Evolutionary conservation across 2,888 invertebrate species (phyloP).

Genomic region (Heliconius ismenius): DNA sequence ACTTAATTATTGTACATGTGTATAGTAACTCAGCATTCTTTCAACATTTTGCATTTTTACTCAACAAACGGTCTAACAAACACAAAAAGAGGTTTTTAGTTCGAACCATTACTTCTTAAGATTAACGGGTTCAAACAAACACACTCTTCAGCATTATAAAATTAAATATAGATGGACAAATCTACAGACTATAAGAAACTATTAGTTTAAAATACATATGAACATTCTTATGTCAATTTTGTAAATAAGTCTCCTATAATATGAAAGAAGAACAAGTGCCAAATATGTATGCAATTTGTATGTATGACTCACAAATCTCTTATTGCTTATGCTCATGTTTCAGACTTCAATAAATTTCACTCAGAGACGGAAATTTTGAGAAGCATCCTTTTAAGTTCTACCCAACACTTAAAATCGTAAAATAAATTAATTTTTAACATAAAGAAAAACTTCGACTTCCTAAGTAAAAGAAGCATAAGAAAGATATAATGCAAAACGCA

Average conservation of each 20-base stretch:
- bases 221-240: background rate
- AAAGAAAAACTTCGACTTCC: too few relatives aligned
- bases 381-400: too few relatives aligned
- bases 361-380: too few relatives aligned
- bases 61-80: background rate
- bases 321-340: background rate
- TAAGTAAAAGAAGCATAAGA: too few relatives aligned
- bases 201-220: background rate
- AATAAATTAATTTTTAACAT: too few relatives aligned
- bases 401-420: too few relatives aligned
- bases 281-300: conserved; percentile 11
- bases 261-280: conserved; percentile 4
- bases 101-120: background rate
- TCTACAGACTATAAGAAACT: background rate
- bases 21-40: too few relatives aligned
- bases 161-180: background rate
- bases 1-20: too few relatives aligned
- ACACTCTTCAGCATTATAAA: background rate
- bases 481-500: background rate
- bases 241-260: background rate
- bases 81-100: background rate
- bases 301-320: conserved; percentile 11
- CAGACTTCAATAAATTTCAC: background rate
- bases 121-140: background rate
- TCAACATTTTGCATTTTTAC: too few relatives aligned